phyloP scores from a whole-genome alignment of 30 jellyfish, hydroid and myxozoan genomes.

The Haliclystus octoradiatus region DNA sequence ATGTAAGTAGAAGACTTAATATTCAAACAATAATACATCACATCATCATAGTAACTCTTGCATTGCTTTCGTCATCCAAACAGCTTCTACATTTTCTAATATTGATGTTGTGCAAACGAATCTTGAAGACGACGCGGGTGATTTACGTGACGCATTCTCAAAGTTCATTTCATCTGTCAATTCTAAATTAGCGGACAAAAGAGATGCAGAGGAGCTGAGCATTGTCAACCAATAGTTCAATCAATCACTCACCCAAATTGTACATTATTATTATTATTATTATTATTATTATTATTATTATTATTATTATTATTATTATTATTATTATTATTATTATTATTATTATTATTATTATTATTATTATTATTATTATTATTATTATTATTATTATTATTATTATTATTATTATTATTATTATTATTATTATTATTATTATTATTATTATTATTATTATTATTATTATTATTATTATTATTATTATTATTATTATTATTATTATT shows the following conservation, averaged over 20 bases:
- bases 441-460: slow-evolving; percentile 27
- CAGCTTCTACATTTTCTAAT: slow-evolving; percentile 41
- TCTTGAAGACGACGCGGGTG: slow-evolving; percentile 83
- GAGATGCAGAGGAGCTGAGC: slow-evolving; percentile 95
- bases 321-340: slow-evolving; percentile 4
- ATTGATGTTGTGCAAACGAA: slow-evolving; percentile 48
- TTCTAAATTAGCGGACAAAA: slow-evolving; percentile 57
- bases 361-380: slow-evolving; percentile 8
- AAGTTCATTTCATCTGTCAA: slow-evolving; percentile 48
- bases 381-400: slow-evolving; percentile 3
- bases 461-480: slow-evolving; percentile 24
- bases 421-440: slow-evolving; percentile 27
- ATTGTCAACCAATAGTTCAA: slow-evolving; percentile 59
- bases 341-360: slow-evolving; percentile 1
- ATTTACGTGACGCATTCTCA: slow-evolving; percentile 43
- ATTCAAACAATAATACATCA: background rate
- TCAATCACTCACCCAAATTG: too few species aligned
- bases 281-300: slow-evolving; percentile 5
- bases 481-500: slow-evolving; percentile 20
- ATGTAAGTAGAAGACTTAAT: slow-evolving; percentile 28
- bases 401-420: slow-evolving; percentile 18
- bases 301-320: slow-evolving; percentile 1
- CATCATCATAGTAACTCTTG: background rate
- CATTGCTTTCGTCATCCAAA: background rate
- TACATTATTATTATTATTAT: slow-evolving; percentile 5